Evolutionary conservation across 1,140 invertebrate species (phyloP).

Genomic region (Papilio helenus): DNA sequence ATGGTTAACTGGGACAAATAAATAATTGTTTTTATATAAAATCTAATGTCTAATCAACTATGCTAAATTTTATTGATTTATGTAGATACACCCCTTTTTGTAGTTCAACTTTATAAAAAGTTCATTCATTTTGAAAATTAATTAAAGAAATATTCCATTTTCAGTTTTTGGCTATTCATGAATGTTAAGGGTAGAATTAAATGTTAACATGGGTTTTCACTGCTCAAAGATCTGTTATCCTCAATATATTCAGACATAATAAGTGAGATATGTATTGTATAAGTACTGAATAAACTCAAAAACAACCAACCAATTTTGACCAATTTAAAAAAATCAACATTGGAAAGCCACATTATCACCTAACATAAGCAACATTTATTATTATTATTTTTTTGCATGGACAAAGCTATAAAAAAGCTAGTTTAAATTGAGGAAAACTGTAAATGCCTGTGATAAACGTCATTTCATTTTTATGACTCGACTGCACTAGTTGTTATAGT

Average conservation of each 20-base stretch:
- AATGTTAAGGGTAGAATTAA: not conserved
- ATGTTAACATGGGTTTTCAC: not conserved
- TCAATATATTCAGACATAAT: too few species aligned
- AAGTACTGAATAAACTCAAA: too few species aligned
- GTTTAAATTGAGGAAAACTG: not conserved
- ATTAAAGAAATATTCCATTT: not conserved
- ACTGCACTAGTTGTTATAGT: not conserved
- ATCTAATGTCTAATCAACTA: not conserved
- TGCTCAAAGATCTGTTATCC: too few species aligned
- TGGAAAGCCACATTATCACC: too few species aligned
- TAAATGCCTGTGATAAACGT: not conserved
- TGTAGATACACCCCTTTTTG: not conserved
- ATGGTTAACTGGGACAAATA: not conserved
- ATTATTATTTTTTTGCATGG: too few species aligned
- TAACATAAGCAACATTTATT: too few species aligned
- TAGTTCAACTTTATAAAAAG: not conserved
- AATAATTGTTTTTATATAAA: not conserved
- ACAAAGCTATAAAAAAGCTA: too few species aligned
- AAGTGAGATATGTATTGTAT: too few species aligned
- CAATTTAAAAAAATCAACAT: too few species aligned
- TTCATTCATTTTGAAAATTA: not conserved
- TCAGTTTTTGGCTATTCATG: not conserved
- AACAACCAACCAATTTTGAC: too few species aligned
- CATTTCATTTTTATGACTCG: not conserved
- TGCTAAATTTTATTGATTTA: not conserved